Evolutionary conservation across 2,113 vertebrate genomes (phyloP).

Genomic region (Forbesichthys papilliferus): DNA sequence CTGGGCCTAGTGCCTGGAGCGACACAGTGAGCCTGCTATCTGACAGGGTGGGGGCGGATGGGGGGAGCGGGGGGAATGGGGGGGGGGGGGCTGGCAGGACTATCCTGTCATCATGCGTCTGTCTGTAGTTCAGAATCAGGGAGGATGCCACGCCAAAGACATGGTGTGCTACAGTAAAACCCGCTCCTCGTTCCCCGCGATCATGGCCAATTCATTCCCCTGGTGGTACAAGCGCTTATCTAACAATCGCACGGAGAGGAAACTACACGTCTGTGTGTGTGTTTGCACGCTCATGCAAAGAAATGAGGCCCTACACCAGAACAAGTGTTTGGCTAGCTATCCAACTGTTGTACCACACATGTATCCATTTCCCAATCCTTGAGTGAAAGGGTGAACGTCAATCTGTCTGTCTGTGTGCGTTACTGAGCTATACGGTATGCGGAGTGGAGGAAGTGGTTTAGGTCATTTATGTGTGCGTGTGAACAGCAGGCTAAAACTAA

Average conservation of each 20-base stretch:
- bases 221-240: conserved; percentile 71
- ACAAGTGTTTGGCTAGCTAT: neutral
- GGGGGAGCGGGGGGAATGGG: neutral
- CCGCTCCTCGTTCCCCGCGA: conserved; percentile 57
- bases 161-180: conserved; percentile 38
- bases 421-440: neutral
- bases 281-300: neutral
- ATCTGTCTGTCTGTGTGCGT: neutral
- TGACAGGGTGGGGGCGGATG: neutral
- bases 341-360: neutral
- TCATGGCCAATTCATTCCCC: conserved; percentile 65
- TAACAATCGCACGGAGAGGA: conserved; percentile 71
- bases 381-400: too few relatives aligned
- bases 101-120: neutral
- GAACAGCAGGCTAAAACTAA: conserved; percentile 35
- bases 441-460: too few relatives aligned
- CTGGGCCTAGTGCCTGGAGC: conserved; percentile 12
- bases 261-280: conserved; percentile 43
- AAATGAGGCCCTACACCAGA: neutral
- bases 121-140: conserved; percentile 1
- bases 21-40: conserved; percentile 7
- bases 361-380: too few relatives aligned
- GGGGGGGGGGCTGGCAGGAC: neutral
- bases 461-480: conserved; percentile 6
- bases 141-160: conserved; percentile 23